These are phyloP conservation scores for Adela reaumurella DNA, from an alignment of 2,888 invertebrate species.

Conservation along the genomic window DNA sequence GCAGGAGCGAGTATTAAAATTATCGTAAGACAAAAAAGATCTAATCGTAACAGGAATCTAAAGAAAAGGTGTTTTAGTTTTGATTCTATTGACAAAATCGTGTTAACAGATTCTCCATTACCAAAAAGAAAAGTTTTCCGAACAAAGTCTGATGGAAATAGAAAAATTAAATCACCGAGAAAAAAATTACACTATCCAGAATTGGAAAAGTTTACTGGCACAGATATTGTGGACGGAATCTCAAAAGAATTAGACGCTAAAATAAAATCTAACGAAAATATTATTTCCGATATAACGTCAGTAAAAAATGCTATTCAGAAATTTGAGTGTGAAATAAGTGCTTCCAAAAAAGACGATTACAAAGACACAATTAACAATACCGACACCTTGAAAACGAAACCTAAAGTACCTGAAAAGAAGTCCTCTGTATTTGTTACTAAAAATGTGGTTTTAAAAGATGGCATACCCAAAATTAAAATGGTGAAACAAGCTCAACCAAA, in stretches of 20 bases:
- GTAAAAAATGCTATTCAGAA: conserved; percentile 47
- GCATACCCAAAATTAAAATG: conserved; percentile 49
- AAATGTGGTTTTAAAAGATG: conserved; percentile 50
- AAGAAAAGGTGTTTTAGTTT: conserved; percentile 50
- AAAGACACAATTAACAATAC: conserved; percentile 31
- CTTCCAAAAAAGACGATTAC: conserved; percentile 30
- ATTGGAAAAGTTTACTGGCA: conserved; percentile 34
- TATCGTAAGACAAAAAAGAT: conserved; percentile 36
- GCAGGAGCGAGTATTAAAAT: conserved; percentile 51
- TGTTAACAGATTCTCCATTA: conserved; percentile 24
- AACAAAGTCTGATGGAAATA: conserved; percentile 46
- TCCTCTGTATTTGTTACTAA: conserved; percentile 49
- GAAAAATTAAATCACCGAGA: conserved; percentile 39
- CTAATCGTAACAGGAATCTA: conserved; percentile 43
- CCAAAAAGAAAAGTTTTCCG: conserved; percentile 35
- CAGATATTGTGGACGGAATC: conserved; percentile 40
- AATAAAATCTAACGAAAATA: conserved; percentile 16
- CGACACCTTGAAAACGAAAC: conserved; percentile 44
- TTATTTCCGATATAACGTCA: conserved; percentile 23
- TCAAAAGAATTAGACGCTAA: conserved; percentile 19
- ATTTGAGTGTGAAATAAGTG: conserved; percentile 47
- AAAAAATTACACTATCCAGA: conserved; percentile 35
- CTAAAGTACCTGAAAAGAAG: conserved; percentile 60
- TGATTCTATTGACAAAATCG: conserved; percentile 42
- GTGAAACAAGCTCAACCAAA: conserved; percentile 24